Evolutionary conservation across 1,140 invertebrate species (phyloP).

Genomic region (Aphis gossypii): DNA sequence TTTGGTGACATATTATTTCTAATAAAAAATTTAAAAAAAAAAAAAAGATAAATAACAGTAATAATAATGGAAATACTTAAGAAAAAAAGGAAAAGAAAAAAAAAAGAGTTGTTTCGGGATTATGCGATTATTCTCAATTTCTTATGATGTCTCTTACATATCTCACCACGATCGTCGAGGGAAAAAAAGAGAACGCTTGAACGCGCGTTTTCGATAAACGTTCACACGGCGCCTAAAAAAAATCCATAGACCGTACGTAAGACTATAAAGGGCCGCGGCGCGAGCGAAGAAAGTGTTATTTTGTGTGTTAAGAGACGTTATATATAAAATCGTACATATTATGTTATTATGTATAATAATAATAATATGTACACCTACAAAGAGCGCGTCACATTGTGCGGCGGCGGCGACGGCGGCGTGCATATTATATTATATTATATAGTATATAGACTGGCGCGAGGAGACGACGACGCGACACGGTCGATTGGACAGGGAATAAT

Average conservation of each 20-base stretch:
- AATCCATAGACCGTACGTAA: neutral
- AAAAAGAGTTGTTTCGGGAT: neutral
- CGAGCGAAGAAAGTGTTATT: constrained; percentile 31
- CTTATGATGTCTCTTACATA: neutral
- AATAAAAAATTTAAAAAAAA: neutral
- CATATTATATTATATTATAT: neutral
- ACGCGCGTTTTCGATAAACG: neutral
- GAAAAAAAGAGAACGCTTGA: neutral
- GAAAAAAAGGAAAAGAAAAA: neutral
- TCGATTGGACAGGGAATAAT: constrained; percentile 48
- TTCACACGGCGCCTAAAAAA: constrained; percentile 46
- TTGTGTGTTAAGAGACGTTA: neutral
- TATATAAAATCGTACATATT: neutral
- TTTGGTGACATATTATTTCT: neutral
- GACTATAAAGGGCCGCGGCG: constrained; percentile 32
- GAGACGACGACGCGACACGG: constrained; percentile 10
- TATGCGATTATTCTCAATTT: constrained; percentile 3
- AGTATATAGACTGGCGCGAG: neutral
- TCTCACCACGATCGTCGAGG: neutral
- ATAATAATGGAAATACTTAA: neutral
- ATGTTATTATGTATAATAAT: constrained; percentile 15
- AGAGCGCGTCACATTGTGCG: neutral
- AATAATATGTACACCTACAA: neutral
- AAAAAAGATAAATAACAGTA: too few relatives aligned
- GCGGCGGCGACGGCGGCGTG: neutral